Conservation (phyloP, 2,797 vertebrate genomes). For the Triplophysa yarkandensis region DNA sequence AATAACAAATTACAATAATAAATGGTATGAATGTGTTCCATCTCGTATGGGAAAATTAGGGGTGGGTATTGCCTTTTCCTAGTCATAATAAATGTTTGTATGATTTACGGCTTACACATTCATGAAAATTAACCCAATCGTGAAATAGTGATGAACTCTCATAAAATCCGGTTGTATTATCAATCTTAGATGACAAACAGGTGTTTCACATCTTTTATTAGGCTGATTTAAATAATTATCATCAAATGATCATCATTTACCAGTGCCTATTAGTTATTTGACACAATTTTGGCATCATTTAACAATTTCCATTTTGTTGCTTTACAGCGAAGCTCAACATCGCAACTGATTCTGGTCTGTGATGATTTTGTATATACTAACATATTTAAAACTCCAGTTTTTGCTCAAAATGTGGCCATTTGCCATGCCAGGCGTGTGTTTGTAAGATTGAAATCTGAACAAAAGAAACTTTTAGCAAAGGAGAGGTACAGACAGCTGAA, state of each 20-base stretch:
- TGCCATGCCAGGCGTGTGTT: slow-evolving; percentile 66
- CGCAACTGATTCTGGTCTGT: not conserved
- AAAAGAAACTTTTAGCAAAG: slow-evolving; percentile 44
- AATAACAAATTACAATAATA: too few species aligned
- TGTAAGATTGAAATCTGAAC: slow-evolving; percentile 72
- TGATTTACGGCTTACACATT: too few species aligned
- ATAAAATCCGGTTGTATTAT: too few species aligned
- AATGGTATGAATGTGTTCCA: too few species aligned
- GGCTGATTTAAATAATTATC: not conserved
- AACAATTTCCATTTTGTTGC: too few species aligned
- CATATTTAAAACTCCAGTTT: slow-evolving; percentile 68
- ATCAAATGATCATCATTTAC: not conserved
- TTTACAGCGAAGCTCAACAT: too few species aligned
- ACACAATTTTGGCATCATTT: not conserved
- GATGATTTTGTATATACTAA: not conserved
- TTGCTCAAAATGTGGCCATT: slow-evolving; percentile 47
- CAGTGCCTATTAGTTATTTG: not conserved
- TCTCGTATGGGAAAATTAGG: too few species aligned
- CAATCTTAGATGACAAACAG: too few species aligned
- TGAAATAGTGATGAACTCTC: too few species aligned
- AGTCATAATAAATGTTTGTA: too few species aligned
- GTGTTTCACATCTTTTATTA: not conserved
- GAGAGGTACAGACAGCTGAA: slow-evolving; percentile 37
- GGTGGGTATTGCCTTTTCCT: too few species aligned
- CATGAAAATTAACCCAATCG: too few species aligned